phyloP scores from a whole-genome alignment of 2,888 invertebrate genomes.

The Aspidiotus rigidus region DNA sequence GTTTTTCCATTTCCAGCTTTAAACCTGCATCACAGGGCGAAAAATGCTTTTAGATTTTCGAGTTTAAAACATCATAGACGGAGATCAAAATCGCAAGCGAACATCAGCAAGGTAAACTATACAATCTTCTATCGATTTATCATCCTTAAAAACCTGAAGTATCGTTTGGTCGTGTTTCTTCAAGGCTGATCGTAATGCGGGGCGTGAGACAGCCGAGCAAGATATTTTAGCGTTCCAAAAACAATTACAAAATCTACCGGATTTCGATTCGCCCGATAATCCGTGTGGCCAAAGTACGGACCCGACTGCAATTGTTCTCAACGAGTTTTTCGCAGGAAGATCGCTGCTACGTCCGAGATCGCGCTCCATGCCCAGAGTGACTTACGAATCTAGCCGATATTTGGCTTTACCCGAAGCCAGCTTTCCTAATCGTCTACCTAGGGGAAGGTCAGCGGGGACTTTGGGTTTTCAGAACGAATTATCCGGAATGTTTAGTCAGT shows the following conservation, averaged over 20 bases:
- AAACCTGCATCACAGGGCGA: conserved; percentile 39
- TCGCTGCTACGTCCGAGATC: conserved; percentile 44
- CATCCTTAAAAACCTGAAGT: not conserved
- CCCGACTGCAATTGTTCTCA: conserved; percentile 39
- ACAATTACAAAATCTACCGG: conserved; percentile 51
- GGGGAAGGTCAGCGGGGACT: conserved; percentile 41
- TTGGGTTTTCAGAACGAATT: conserved; percentile 39
- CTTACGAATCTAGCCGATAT: conserved; percentile 43
- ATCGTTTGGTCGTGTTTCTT: not conserved
- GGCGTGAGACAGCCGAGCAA: conserved; percentile 38
- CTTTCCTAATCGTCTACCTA: conserved; percentile 39
- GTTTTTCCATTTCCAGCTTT: conserved; percentile 35
- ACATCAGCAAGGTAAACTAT: conserved; percentile 40
- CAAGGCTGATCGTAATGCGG: conserved; percentile 20
- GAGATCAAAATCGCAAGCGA: conserved; percentile 42
- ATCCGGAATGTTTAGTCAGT: conserved; percentile 37
- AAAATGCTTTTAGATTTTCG: conserved; percentile 40
- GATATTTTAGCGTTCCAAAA: conserved; percentile 51
- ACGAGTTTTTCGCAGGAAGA: conserved; percentile 39
- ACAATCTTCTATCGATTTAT: not conserved
- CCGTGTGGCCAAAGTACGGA: conserved; percentile 38
- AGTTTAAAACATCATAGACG: conserved; percentile 41
- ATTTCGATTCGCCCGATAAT: conserved; percentile 44
- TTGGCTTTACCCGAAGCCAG: conserved; percentile 42
- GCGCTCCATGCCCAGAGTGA: conserved; percentile 45